phyloP scores from a whole-genome alignment of 2,888 invertebrate genomes.

The Sinopyrophorus schimmeli region DNA sequence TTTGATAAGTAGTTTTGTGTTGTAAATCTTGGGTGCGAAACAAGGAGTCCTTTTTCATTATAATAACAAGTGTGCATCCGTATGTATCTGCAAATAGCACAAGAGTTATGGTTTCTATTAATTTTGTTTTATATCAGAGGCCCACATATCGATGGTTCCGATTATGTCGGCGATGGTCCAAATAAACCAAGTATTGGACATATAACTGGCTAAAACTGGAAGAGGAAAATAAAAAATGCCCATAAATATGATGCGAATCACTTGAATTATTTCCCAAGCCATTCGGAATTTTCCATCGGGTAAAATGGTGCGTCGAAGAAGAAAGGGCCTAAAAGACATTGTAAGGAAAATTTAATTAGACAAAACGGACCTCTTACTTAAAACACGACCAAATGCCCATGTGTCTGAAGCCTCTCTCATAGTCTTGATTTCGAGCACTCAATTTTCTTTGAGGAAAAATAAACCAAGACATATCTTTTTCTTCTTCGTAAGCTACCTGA shows the following conservation, averaged over 20 bases:
- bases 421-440: slow-evolving; percentile 31
- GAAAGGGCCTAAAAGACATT: slow-evolving; percentile 28
- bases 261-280: slow-evolving; percentile 36
- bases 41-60: slow-evolving; percentile 36
- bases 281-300: slow-evolving; percentile 38
- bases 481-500: slow-evolving; percentile 19
- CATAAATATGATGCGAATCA: slow-evolving; percentile 31
- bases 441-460: slow-evolving; percentile 33
- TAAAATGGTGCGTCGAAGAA: slow-evolving; percentile 36
- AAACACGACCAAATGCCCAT: slow-evolving; percentile 11
- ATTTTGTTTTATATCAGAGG: too few species aligned
- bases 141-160: too few species aligned
- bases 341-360: background rate
- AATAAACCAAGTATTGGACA: slow-evolving; percentile 15
- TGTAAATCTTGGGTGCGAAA: slow-evolving; percentile 36
- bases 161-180: too few species aligned
- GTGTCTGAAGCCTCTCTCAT: slow-evolving; percentile 22
- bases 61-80: slow-evolving; percentile 40
- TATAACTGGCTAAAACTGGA: slow-evolving; percentile 27
- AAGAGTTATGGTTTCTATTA: too few species aligned
- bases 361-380: slow-evolving; percentile 9
- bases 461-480: slow-evolving; percentile 33
- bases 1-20: slow-evolving; percentile 35
- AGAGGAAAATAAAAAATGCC: slow-evolving; percentile 31
- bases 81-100: slow-evolving; percentile 37